Percentiles rank a stretch among this genome's conserved stretches.
Conservation (phyloP, 2,797 vertebrate species). For the Podarcis lilfordi region DNA sequence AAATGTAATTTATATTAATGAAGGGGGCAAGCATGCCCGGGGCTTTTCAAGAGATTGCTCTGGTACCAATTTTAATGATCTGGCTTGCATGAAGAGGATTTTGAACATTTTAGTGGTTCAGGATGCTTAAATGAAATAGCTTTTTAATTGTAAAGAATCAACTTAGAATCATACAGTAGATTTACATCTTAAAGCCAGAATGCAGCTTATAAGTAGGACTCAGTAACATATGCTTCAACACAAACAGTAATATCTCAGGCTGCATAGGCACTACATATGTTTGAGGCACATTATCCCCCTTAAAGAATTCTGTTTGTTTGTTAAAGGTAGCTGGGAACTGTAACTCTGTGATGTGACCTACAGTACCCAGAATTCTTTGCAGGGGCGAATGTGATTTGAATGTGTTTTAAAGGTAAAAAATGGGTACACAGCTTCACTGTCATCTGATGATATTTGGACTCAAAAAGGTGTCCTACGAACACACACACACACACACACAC, state of each 20-base stretch:
- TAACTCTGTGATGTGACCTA: too few species aligned
- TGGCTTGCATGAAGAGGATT: constrained; percentile 51
- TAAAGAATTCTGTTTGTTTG: too few species aligned
- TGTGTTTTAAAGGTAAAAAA: too few species aligned
- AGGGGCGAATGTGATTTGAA: too few species aligned
- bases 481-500: too few species aligned
- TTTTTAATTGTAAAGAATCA: constrained; percentile 46
- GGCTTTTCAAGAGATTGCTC: constrained; percentile 44
- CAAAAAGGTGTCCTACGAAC: background rate
- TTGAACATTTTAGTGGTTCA: constrained; percentile 45
- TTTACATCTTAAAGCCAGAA: background rate
- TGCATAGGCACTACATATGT: too few species aligned
- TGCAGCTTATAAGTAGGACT: rapidly evolving
- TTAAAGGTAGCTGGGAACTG: too few species aligned
- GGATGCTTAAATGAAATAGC: constrained; percentile 36
- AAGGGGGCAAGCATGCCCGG: constrained; percentile 50
- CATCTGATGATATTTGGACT: background rate
- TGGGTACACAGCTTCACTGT: background rate
- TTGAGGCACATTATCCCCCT: too few species aligned
- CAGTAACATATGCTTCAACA: background rate
- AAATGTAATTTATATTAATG: constrained; percentile 61
- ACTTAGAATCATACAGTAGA: background rate
- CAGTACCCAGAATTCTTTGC: too few species aligned
- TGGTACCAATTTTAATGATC: constrained; percentile 65
- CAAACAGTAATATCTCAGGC: background rate